Base-by-base conservation (phyloP, 2,113 vertebrate species). In the Gnathonemus longibarbis region DNA sequence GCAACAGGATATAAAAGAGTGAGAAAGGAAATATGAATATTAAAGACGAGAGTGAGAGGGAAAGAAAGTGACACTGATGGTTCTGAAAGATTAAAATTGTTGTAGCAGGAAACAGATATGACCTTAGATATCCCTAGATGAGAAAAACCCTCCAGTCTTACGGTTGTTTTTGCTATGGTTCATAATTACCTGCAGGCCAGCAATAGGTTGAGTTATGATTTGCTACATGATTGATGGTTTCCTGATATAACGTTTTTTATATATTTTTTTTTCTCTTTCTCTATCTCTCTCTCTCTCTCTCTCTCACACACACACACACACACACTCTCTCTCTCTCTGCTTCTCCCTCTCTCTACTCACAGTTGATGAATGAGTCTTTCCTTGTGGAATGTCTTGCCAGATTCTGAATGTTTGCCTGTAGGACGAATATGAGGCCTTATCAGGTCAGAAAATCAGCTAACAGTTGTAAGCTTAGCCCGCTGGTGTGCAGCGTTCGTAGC, bases 171-270 rank as follows among this genome's bases (percentile, higher is more conserved):
- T 84, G n/a, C 87, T 89, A 80, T 6, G n/a, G 45, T 87, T 91
- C 19, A 86, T 89, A 89, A 90, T 90, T 89, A 91, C 88, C 90
- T 90, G 90, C 58, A 88, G 86, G 46, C 87, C 46, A 39, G 53
- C 56, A 62, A 45, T 24, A 86, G n/a, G 11, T 70, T 89, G 46
- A 86, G 56, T 89, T 74, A 89, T 70, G 58, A 84, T 86, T 24
- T 89, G 88, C 42, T 80, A 5, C 24, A 49, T 88, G 35, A 90
- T 83, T 74, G 88, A 91, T 91, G 45, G 50, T 70, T 89, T 91
- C 88, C 90, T 89, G 58, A 84, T 89, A 13, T 86, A 74, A 35
- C 8, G 6, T 15, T 42, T 77, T 45, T 9, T 66, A 56, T 15
- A 56, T 56, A 24, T 56, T 0, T 56, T 1, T 53, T 11, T 49